Base-by-base conservation (phyloP, 2,113 vertebrate species). In the Monopterus albus region DNA sequence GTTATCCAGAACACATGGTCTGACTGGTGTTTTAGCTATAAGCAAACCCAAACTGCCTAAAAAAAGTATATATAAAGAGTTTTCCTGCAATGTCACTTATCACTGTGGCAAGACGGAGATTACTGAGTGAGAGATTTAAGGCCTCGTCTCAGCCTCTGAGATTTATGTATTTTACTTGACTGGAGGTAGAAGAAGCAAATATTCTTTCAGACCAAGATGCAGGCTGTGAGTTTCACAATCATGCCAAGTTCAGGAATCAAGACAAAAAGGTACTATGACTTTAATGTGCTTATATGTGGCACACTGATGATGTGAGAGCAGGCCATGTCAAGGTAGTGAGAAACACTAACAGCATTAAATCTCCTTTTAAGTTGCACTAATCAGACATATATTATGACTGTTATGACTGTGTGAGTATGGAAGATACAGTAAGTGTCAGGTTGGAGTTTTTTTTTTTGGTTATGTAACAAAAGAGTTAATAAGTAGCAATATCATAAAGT, bases 291-390 rank as follows among this genome's bases (percentile, higher is more conserved):
- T 89, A 82, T 75, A 76, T 82, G 81, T 62, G 81, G 80, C 26
- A 33, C 3, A 62, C 66, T 77, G 83, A 87, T 82, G 78, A 85
- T 67, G 77, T 79, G 84, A 77, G 83, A 85, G 70, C n/a, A 43
- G 83, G 75, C 75, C 75, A 21, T 55, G 78, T 82, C 75, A 53
- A 71, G 76, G 56, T 62, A 31, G 85, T 59, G 77, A 83, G 69
- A 59, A 88, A 89, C 80, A 83, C 74, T 61, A 81, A 83, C 80
- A 88, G 61, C 77, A 76, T 57, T 89, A 87, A 88, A 92, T 91
- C 85, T 85, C 72, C 65, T 55, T 61, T 40, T 64, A 82, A 89
- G 75, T 80, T 85, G 81, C 85, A 85, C 76, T 73, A 68, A 76
- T 88, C 78, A 63, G 74, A 79, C 60, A n/a, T n/a, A n/a, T n/a